Evolutionary conservation across 1,140 invertebrate species (phyloP), one percentile per base, ranked within the genome.

Genomic region (Archivesica marissinica): DNA sequence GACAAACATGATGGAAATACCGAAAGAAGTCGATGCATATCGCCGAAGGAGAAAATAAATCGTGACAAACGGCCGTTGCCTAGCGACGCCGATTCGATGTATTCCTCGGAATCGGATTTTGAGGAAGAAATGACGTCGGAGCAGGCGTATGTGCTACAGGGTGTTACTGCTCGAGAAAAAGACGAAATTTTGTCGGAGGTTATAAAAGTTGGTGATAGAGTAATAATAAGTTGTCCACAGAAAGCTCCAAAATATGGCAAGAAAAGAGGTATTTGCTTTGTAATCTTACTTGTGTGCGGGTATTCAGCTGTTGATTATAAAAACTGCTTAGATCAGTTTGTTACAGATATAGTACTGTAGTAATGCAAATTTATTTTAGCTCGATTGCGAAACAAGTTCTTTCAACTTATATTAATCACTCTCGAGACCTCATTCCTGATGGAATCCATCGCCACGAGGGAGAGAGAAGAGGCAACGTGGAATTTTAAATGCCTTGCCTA

Each of bases 261-360:
- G 59, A 90, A 89, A 86, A 91, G 88, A 81, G 86, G 90, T 92
- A 86, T 85, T n/a, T n/a, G n/a, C n/a, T n/a, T n/a, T n/a, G n/a
- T n/a, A n/a, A n/a, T n/a, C n/a, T n/a, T n/a, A n/a, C n/a, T n/a
- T n/a, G n/a, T n/a, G n/a, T n/a, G n/a, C n/a, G n/a, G n/a, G n/a
- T n/a, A n/a, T n/a, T n/a, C n/a, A n/a, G n/a, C n/a, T n/a, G n/a
- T n/a, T n/a, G n/a, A n/a, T n/a, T n/a, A n/a, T n/a, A n/a, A n/a
- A n/a, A n/a, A n/a, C n/a, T n/a, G n/a, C n/a, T n/a, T n/a, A n/a
- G n/a, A n/a, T n/a, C n/a, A n/a, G n/a, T n/a, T n/a, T n/a, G n/a
- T n/a, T n/a, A n/a, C n/a, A n/a, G n/a, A n/a, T n/a, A n/a, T n/a
- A n/a, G n/a, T n/a, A n/a, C n/a, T n/a, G n/a, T n/a, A n/a, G n/a